Evolutionary conservation across 2,797 vertebrate genomes (phyloP), one percentile per base, ranked within the genome.

Genomic region (Lycodopsis pacificus): DNA sequence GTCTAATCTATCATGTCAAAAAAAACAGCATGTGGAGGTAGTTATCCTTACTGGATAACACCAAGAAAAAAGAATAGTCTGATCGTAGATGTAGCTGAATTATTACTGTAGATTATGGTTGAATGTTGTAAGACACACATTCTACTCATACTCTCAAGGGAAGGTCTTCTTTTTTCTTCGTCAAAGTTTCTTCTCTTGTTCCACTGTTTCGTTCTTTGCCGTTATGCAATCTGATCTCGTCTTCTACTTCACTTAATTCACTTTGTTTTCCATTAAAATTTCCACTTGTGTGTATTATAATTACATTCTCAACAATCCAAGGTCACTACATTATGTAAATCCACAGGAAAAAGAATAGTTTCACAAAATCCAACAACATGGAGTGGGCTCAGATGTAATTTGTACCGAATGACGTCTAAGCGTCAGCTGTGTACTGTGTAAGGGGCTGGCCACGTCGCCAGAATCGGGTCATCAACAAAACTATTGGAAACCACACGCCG

Each of bases 1-100:
- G 76, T 77, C 76, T 80, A 83, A 82, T 92, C 81, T 88, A 86
- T 89, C 88, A 81, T 84, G 67, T 34, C 53, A 71, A 79, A 79
- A 79, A 58, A 63, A 71, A 40, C 82, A 79, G 72, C 42, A 48
- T 54, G 70, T 58, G 25, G 62, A 79, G 74, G 74, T 72, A 54
- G 53, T 27, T 22, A 1, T 74, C 53, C 36, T 22, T 75, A 76
- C 51, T 4, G 32, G 61, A 85, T 80, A 72, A 68, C 70, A 61
- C 38, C 3, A 54, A 64, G 36, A 49, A 1, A 44, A 76, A 46
- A 61, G 0, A 58, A 40, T 63, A 36, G 51, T 68, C 3, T 65
- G 65, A 69, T 73, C 7, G 0, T 22, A 32, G 15, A 10, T 15
- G 5, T 9, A 42, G 36, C 42, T 17, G 1, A 15, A 30, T 40